Percentiles rank a stretch among this genome's conserved stretches.
Conservation (phyloP, 2,797 vertebrate genomes). For the Pipistrellus kuhlii region DNA sequence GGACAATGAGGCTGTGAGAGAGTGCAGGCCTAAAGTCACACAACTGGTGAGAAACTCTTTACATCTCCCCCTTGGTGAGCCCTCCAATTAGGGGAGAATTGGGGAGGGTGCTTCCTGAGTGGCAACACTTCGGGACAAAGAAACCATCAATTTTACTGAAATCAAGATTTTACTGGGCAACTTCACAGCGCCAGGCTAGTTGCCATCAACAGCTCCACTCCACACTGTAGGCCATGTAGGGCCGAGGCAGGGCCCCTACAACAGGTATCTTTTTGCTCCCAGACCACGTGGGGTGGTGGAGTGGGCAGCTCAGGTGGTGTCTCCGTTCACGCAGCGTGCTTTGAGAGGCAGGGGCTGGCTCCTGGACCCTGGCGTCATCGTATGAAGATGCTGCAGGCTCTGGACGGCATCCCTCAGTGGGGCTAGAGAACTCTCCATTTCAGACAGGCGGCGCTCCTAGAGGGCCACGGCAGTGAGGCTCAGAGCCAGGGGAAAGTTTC, state of each 20-base stretch:
- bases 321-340: slow-evolving; percentile 73
- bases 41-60: neutral
- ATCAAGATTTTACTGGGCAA: slow-evolving; percentile 67
- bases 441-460: slow-evolving; percentile 81
- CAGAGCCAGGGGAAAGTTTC: neutral
- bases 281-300: neutral
- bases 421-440: slow-evolving; percentile 75
- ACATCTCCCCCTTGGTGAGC: neutral
- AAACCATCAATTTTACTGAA: slow-evolving; percentile 22
- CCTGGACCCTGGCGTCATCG: neutral
- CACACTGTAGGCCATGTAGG: neutral
- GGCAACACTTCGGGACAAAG: neutral
- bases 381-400: slow-evolving; percentile 51
- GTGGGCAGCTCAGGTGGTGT: slow-evolving; percentile 72
- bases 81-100: neutral
- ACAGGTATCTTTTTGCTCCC: neutral
- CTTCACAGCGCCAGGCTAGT: neutral
- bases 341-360: slow-evolving; percentile 58
- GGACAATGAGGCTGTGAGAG: neutral
- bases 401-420: slow-evolving; percentile 72
- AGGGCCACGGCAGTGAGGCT: neutral
- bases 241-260: neutral
- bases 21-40: neutral
- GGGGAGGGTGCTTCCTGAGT: neutral
- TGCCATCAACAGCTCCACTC: neutral